Percentiles rank a stretch among this genome's conserved stretches.
Evolutionary conservation across 2,888 invertebrate genomes (phyloP).

Genomic region (Drosophila austrosaltans): DNA sequence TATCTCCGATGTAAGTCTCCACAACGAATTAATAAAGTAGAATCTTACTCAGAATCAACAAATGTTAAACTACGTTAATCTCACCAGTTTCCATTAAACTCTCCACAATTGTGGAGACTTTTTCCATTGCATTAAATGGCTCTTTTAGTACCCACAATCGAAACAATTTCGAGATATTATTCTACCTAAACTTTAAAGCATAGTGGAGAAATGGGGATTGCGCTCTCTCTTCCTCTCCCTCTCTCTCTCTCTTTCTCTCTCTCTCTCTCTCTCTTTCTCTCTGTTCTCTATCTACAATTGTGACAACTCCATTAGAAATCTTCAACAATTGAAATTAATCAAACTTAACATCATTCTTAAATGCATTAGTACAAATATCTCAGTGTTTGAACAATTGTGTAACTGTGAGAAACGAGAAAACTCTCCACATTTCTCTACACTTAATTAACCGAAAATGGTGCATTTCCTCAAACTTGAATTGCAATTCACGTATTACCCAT

Average conservation of each 20-base stretch:
- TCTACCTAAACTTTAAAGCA: background rate
- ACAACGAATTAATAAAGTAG: background rate
- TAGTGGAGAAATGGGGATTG: no score
- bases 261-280: no score
- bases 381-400: no score
- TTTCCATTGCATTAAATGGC: background rate
- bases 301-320: background rate
- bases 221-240: no score
- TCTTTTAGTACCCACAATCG: no score
- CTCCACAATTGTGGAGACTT: background rate
- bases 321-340: background rate
- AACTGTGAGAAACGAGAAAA: background rate
- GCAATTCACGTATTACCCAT: background rate
- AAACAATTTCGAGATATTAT: no score
- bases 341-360: background rate
- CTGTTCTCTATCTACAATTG: background rate
- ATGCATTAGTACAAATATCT: background rate
- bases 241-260: no score
- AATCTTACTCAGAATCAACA: no score
- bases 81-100: background rate
- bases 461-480: background rate
- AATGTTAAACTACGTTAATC: no score
- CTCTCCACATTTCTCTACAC: conserved; percentile 1
- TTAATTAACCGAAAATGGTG: background rate
- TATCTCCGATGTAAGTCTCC: background rate